Evolutionary conservation across 2,888 invertebrate species (phyloP), one percentile per base, ranked within the genome.

Genomic region (Lepeophtheirus nordmannii): DNA sequence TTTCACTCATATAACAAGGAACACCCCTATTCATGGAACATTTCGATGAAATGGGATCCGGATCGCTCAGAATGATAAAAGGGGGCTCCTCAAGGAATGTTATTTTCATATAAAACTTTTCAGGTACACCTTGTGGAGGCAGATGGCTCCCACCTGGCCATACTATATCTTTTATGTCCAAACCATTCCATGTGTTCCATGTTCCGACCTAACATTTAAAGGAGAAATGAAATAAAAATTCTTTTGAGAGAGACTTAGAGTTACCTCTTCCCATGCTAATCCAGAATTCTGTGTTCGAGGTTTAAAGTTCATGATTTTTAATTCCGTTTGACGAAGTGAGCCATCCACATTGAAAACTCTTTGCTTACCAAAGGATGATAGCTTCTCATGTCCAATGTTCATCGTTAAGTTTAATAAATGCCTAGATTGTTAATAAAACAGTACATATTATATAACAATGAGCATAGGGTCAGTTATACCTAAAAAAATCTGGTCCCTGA

Each of bases 111-210:
- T 46, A 40, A 30, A 64, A 64, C 40, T 64, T 64, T 22, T 64
- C 64, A 10, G 64, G 64, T 10, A 64, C 64, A 12, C 67, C 97
- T 75, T 91, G 89, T 0, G 98, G 98, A 10, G 97, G 97, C 30
- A 90, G 90, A 73, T 93, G 90, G 67, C 87, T 83, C 71, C 89
- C 89, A 5, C 96, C 97, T 0, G 97, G 97, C 98, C 98, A 98
- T 20, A 94, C 91, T 71, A 98, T 96, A 75, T 94, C 97, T 74
- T 93, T 89, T 74, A 98, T 94, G 73, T 90, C 87, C 11, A 70
- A 68, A 0, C 67, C 67, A n/a, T 88, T 85, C 84, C 87, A 89
- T 0, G 89, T 89, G 72, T 90, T 89, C 91, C 93, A 93, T 11
- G 87, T 87, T 11, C 93, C 93, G 71, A 92, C 90, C 87, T 87